Evolutionary conservation across 2,113 vertebrate genomes (phyloP).

Genomic region (Thalassoma bifasciatum): DNA sequence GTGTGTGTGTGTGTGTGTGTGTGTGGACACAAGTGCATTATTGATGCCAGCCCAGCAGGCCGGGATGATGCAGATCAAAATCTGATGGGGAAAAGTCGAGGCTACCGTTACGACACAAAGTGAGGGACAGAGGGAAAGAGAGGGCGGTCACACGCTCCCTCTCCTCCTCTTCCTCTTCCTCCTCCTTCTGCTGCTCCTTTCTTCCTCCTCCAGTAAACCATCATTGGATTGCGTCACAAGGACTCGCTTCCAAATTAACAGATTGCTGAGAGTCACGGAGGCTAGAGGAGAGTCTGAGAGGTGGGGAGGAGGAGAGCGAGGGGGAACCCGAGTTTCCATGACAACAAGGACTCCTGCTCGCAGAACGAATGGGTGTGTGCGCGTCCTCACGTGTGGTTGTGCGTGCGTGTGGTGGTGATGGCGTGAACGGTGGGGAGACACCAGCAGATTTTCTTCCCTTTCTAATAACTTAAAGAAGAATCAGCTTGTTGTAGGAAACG

Average conservation of each 20-base stretch:
- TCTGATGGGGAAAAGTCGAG: constrained; percentile 67
- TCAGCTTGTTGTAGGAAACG: not conserved
- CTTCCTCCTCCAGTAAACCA: constrained; percentile 32
- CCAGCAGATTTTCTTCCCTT: constrained; percentile 23
- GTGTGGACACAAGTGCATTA: constrained; percentile 53
- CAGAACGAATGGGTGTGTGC: constrained; percentile 33
- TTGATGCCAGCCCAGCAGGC: constrained; percentile 62
- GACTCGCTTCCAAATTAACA: constrained; percentile 76
- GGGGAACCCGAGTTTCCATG: constrained; percentile 76
- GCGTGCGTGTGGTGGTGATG: constrained; percentile 28
- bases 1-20: constrained; percentile 14
- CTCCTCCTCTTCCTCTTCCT: not conserved
- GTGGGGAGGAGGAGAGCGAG: not conserved
- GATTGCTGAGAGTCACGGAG: constrained; percentile 75
- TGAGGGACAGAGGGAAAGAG: constrained; percentile 1
- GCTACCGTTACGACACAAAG: constrained; percentile 28
- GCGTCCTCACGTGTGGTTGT: not conserved
- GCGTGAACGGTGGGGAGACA: constrained; percentile 59
- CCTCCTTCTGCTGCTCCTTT: not conserved
- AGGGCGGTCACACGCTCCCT: not conserved
- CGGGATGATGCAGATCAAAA: constrained; percentile 73
- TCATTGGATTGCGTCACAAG: constrained; percentile 53
- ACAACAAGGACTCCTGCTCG: constrained; percentile 78
- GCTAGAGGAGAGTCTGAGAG: constrained; percentile 56
- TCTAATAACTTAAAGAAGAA: constrained; percentile 29